Base-by-base conservation (phyloP, 2,888 invertebrate species). In the Gymnosoma rotundatum region DNA sequence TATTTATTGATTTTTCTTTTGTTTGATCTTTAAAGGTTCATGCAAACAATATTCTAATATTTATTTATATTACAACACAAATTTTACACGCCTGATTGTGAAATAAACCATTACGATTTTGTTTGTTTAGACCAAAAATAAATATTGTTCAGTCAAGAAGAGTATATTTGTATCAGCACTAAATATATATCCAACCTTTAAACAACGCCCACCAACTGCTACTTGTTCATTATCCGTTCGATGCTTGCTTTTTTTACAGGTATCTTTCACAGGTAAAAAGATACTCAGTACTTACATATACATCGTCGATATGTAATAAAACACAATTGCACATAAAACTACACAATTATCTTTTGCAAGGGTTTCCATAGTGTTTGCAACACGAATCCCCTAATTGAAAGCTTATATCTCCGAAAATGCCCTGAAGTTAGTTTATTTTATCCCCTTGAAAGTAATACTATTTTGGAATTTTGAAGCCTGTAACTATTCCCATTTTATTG, bases 151-250 rank as follows among this genome's bases (percentile, higher is more conserved):
- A n/a, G n/a, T n/a, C n/a, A n/a, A n/a, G n/a, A n/a, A n/a, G n/a
- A n/a, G n/a, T n/a, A n/a, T 52, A 45, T 75, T 42, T 20, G 32
- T 36, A 60, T 16, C 6, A 64, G 3, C 8, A 50, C n/a, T 61
- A 66, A 38, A 58, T 42, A 75, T 7, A 72, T 52, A 48, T 74
- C 61, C 36, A 56, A 69, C 69, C 48, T 63, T 20, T 54, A 36
- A 61, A 21, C 1, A 54, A 74, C 63, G 80, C 80, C 80, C 74
- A 80, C 80, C 38, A 58, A 20, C 69, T 63, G 16, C 52, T 78
- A 61, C 18, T 36, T 60, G n/a, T 61, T 21, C 48, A 20, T 9
- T 45, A 14, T 9, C 18, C 25, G 25, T 38, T 64, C 21, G 18
- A 58, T 66, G 38, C 42, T 38, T 72, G 6, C 4, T n/a, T 42